Conservation (phyloP, 2,113 vertebrate species). For the Hyla sarda region DNA sequence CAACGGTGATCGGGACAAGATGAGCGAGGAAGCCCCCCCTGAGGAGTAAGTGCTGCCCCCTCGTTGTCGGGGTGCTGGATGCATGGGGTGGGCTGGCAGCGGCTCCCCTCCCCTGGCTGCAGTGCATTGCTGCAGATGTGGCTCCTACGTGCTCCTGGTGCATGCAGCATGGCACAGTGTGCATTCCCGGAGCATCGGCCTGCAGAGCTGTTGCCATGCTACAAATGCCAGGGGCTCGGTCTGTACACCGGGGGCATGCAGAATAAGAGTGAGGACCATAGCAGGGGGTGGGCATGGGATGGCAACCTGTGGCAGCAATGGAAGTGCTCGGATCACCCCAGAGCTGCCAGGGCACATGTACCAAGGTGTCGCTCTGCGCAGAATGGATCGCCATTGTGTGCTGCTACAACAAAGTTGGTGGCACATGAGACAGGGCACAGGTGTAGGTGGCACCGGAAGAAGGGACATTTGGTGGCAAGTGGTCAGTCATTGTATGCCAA, state of each 20-base stretch:
- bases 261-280: not conserved
- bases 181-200: slow-evolving; percentile 30
- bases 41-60: slow-evolving; percentile 81
- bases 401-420: not conserved
- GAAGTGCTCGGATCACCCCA: not conserved
- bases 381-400: not conserved
- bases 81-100: not conserved
- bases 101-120: not conserved
- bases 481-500: no score
- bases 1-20: slow-evolving; percentile 75
- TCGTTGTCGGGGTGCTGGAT: not conserved
- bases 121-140: slow-evolving; percentile 23
- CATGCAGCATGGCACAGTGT: slow-evolving; percentile 31
- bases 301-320: slow-evolving; percentile 8
- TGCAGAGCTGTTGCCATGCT: slow-evolving; percentile 23
- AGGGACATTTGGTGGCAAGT: no score
- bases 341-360: not conserved
- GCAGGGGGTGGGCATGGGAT: not conserved
- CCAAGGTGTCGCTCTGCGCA: no score
- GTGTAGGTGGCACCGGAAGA: no score
- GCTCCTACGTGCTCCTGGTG: not conserved
- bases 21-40: slow-evolving; percentile 88
- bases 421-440: not conserved
- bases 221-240: not conserved
- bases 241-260: not conserved